Conservation (phyloP, 2,113 vertebrate species). For the Emberiza fucata region DNA sequence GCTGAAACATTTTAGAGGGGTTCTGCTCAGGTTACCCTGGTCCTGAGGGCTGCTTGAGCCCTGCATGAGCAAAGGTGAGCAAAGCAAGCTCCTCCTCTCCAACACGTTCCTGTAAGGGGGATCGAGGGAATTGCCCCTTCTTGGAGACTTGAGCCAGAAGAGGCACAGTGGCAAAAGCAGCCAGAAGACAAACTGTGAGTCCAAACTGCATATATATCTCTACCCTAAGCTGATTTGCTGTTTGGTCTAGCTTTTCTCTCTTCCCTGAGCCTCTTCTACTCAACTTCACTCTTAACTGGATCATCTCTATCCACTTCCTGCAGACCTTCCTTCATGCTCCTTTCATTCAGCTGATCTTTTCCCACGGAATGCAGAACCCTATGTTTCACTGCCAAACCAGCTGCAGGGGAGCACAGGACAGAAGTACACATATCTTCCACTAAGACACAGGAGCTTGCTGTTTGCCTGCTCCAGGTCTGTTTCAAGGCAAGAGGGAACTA, state of each 20-base stretch:
- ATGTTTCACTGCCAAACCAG: background rate
- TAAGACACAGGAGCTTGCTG: background rate
- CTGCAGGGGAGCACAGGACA: background rate
- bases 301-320: background rate
- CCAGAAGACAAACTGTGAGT: background rate
- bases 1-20: background rate
- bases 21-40: background rate
- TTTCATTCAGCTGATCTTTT: background rate
- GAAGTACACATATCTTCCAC: background rate
- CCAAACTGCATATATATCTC: background rate
- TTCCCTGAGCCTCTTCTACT: background rate
- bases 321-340: background rate
- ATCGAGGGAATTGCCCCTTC: background rate
- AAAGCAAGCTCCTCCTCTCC: background rate
- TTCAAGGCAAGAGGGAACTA: slow-evolving; percentile 17
- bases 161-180: background rate
- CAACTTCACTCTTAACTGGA: background rate
- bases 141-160: background rate
- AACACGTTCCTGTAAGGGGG: background rate
- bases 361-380: background rate
- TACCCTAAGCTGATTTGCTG: background rate
- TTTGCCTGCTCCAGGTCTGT: background rate
- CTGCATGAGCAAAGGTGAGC: background rate
- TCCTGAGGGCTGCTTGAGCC: background rate
- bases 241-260: background rate